Base-by-base conservation (phyloP, 2,888 invertebrate species). In the Sipunculus nudus region DNA sequence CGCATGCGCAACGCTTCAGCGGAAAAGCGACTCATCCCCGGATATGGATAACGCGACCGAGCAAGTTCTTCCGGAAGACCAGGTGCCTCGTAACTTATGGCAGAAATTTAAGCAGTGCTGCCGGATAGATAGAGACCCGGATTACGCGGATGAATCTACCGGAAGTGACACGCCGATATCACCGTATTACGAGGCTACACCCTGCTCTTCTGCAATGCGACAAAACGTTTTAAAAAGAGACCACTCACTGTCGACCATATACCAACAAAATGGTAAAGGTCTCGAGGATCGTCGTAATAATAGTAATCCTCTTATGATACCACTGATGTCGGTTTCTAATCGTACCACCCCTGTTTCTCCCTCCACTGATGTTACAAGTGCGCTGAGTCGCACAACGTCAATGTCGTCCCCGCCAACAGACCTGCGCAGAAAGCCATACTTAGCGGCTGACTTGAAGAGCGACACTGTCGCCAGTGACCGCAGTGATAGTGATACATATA, bases 41-140 rank as follows among this genome's bases (percentile, higher is more conserved):
- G 74, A 75, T 48, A 35, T 72, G 40, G 55, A 61, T 38, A 53
- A 62, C 25, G 13, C 40, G 28, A 49, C 48, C 23, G 52, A 64
- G 41, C 39, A 62, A 2, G 38, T 32, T 25, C 41, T 25, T 19
- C 13, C 26, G 23, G 38, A 13, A 13, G 19, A 19, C 6, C 16
- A 5, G 21, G 45, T 21, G 23, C 16, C 35, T 5, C 52, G 40
- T 6, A 41, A 31, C 16, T 39, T 38, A 3, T 38, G 32, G 3
- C 38, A 35, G 45, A 45, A 49, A 1, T 60, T 31, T 45, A 45
- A 53, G 57, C 47, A 48, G 31, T 48, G 53, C 60, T 72, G 75
- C 49, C 73, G 70, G 88, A 82, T 91, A 40, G 85, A 90, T 32
- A 88, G 89, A 65, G 94, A 94, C 78, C 90, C 90, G 19, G 81